Evolutionary conservation across 1,140 invertebrate genomes (phyloP), one percentile per base, ranked within the genome.

Genomic region (Pararge aegeria): DNA sequence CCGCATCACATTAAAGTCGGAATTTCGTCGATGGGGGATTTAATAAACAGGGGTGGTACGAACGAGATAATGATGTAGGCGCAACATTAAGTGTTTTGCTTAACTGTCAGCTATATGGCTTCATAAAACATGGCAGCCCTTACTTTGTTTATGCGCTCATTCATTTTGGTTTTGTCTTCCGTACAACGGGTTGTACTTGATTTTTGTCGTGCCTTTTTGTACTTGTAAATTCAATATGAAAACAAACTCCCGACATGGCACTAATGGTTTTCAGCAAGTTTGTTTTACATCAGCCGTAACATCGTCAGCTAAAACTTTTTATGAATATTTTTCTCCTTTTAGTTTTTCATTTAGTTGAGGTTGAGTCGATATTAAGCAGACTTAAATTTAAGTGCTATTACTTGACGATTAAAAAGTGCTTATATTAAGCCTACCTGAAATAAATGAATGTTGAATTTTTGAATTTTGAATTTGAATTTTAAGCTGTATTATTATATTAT

Each of bases 11-110:
- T 48, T 68, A 72, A 52, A 61, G 62, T 70, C 29, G 5, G 50
- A 40, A 55, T 65, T 65, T 9, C 12, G 15, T 19, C 55, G 21
- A 13, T 9, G 30, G n/a, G 13, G 13, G 0, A 10, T 50, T 60
- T 68, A 62, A 62, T 69, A 66, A 68, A 75, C 72, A 75, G 57
- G 70, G 71, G 58, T 64, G 71, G 49, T 30, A 52, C 57, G 53
- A 64, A 68, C 61, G 57, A 63, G 55, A 75, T 75, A 72, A 75
- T 75, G 73, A 73, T 68, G 73, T 73, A 69, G 63, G 59, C 69
- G 59, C 52, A 61, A 67, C 66, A 69, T 68, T 69, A 60, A 66
- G 59, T 71, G 66, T 69, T 69, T 65, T 72, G 55, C 52, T 69
- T 74, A 68, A 70, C 66, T 61, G 70, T 67, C 68, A 74, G 56